These are phyloP conservation scores for Nasonia oneida DNA, from an alignment of 2,888 invertebrate species.

Conservation along the genomic window DNA sequence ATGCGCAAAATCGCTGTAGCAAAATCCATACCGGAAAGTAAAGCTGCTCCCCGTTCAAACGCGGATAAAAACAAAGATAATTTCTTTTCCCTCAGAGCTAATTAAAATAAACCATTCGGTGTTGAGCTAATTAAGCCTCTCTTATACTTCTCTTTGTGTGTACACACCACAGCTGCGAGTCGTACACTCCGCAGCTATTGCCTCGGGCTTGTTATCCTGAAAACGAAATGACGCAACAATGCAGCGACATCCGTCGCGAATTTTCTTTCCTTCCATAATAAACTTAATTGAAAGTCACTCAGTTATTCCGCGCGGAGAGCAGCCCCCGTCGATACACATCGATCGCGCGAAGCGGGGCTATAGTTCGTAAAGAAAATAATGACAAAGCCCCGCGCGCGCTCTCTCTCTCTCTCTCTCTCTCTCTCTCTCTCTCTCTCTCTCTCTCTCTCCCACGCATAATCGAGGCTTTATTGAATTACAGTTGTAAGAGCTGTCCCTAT, in stretches of 20 bases:
- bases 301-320: slow-evolving; percentile 27
- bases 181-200: slow-evolving; percentile 12
- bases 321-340: slow-evolving; percentile 14
- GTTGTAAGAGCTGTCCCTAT: slow-evolving; percentile 39
- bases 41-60: not conserved
- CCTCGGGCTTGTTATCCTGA: not conserved
- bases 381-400: not conserved
- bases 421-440: not conserved
- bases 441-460: slow-evolving; percentile 26
- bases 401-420: not conserved
- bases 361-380: slow-evolving; percentile 13
- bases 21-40: not conserved
- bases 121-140: not conserved
- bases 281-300: slow-evolving; percentile 58
- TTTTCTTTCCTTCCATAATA: slow-evolving; percentile 8
- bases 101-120: not conserved
- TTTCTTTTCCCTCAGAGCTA: not conserved
- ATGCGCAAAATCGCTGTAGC: not conserved
- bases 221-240: slow-evolving; percentile 32
- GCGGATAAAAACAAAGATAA: not conserved
- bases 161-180: slow-evolving; percentile 10
- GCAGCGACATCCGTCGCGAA: not conserved
- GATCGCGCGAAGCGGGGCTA: slow-evolving; percentile 22
- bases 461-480: slow-evolving; percentile 56
- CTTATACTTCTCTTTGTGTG: not conserved